Evolutionary conservation across 2,113 vertebrate species (phyloP).

Genomic region (Ceyx margarethae): DNA sequence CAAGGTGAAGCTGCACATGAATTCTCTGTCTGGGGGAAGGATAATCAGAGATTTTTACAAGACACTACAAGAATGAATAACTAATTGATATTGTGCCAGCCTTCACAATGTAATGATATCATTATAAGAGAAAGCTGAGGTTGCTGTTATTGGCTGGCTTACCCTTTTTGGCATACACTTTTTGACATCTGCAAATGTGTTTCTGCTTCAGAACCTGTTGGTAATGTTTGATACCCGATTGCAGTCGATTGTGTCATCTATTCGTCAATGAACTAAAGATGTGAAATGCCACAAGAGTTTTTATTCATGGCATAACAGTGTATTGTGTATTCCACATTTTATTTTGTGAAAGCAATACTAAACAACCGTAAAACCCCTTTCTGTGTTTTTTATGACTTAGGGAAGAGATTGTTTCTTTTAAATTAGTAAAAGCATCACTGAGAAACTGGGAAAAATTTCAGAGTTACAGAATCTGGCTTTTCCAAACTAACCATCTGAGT

Average conservation of each 20-base stretch:
- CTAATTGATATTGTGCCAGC: not conserved
- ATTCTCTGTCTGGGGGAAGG: not conserved
- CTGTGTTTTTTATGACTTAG: not conserved
- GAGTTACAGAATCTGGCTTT: not conserved
- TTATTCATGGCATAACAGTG: not conserved
- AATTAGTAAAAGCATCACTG: not conserved
- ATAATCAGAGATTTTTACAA: constrained; percentile 5
- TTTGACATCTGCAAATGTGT: not conserved
- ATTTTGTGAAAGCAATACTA: not conserved
- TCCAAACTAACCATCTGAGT: not conserved
- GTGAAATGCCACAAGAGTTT: not conserved
- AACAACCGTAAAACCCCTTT: not conserved
- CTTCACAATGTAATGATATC: not conserved
- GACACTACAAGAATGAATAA: not conserved
- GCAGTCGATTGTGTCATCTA: not conserved
- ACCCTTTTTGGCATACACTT: not conserved
- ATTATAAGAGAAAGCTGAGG: not conserved
- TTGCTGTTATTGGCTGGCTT: not conserved
- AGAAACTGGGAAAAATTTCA: not conserved
- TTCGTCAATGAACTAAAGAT: not conserved
- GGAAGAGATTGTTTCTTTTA: not conserved
- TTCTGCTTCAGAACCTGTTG: not conserved
- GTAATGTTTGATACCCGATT: not conserved
- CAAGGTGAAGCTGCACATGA: not conserved
- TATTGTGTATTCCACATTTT: not conserved